Conservation (phyloP, 2,113 vertebrate genomes). For the Uropsilus gracilis region DNA sequence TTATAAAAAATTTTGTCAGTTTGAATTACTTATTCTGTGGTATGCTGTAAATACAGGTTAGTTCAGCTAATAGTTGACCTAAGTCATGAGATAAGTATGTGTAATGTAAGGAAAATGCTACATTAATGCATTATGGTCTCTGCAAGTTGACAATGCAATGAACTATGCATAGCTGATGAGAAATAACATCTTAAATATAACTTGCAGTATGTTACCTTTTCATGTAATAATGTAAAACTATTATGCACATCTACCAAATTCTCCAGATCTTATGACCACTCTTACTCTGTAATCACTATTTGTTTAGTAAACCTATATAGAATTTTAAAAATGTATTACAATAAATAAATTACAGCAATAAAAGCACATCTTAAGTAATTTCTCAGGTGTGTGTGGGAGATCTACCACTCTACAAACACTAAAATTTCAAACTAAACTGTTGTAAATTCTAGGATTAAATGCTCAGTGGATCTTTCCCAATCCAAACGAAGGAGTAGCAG, state of each 20-base stretch:
- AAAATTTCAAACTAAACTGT: constrained; percentile 1
- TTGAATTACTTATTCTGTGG: not conserved
- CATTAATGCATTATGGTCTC: not conserved
- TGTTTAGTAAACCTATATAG: not conserved
- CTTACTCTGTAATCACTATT: not conserved
- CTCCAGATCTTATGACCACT: not conserved
- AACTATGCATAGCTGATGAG: not conserved
- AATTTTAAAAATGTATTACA: not conserved
- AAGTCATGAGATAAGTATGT: not conserved
- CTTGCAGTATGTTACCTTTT: not conserved
- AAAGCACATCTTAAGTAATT: constrained; percentile 2
- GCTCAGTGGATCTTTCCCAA: not conserved
- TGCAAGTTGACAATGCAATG: not conserved
- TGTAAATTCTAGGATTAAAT: not conserved
- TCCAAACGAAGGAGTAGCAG: not conserved
- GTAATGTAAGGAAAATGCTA: not conserved
- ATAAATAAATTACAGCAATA: constrained; percentile 26
- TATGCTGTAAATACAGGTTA: not conserved
- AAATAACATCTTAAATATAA: not conserved
- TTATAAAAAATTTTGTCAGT: not conserved
- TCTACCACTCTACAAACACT: not conserved
- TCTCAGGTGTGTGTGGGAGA: not conserved
- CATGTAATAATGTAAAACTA: not conserved
- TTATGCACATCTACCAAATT: not conserved
- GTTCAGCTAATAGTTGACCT: not conserved